A percentile compares a stretch with the other conserved stretches of the same genome.
These are phyloP conservation scores for Ormyrus rosae DNA, from an alignment of 2,888 invertebrate genomes.

Conservation along the genomic window DNA sequence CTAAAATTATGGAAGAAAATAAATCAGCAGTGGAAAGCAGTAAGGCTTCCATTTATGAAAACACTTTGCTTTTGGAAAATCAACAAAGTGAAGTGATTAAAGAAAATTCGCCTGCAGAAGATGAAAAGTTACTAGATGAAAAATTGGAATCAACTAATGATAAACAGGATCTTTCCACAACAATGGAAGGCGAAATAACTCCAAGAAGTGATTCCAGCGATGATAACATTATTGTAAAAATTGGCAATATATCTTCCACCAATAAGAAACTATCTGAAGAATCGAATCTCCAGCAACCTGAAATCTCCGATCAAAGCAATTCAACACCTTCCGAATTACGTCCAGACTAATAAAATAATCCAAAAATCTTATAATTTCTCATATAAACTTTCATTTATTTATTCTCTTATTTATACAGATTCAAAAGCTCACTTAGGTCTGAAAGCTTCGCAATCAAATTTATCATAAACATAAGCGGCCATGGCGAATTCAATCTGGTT, in stretches of 20 bases:
- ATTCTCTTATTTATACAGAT: too few relatives aligned
- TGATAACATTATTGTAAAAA: slow-evolving; percentile 29
- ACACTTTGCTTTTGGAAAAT: background rate
- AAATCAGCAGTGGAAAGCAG: background rate
- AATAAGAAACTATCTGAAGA: background rate
- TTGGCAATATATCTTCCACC: background rate
- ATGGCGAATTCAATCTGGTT: background rate
- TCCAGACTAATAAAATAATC: slow-evolving; percentile 30
- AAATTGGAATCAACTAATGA: background rate
- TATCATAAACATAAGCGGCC: slow-evolving; percentile 10
- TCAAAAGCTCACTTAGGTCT: background rate
- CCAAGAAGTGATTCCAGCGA: slow-evolving; percentile 27
- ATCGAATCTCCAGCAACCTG: background rate
- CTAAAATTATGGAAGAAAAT: background rate
- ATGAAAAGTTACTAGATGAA: background rate
- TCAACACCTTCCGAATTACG: slow-evolving; percentile 18
- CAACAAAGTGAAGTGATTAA: slow-evolving; percentile 1
- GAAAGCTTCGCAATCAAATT: slow-evolving; percentile 31
- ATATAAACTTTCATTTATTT: background rate
- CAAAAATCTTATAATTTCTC: background rate
- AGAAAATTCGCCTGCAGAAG: background rate
- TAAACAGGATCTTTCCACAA: background rate
- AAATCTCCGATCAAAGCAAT: slow-evolving; percentile 5
- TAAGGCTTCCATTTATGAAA: background rate
- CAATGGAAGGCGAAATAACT: background rate